These are phyloP conservation scores for Neogale vison DNA, from an alignment of 2,113 vertebrate genomes.

Conservation along the genomic window DNA sequence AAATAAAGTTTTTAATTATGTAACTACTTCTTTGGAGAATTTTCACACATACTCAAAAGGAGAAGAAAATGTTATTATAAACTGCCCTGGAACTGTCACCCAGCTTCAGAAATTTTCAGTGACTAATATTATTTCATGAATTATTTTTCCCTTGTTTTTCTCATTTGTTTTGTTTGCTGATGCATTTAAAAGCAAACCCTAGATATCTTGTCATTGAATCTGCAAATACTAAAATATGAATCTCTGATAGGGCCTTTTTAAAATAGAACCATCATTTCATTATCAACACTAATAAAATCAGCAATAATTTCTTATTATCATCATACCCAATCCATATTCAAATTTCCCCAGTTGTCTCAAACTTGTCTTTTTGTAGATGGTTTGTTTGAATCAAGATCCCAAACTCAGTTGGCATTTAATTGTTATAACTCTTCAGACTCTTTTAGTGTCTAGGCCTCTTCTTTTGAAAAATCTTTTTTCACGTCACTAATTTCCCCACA, in stretches of 20 bases:
- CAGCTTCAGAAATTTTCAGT: neutral
- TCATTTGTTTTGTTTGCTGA: neutral
- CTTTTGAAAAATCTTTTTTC: neutral
- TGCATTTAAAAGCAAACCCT: neutral
- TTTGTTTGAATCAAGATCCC: neutral
- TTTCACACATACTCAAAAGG: neutral
- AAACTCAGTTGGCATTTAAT: neutral
- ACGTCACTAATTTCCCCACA: neutral
- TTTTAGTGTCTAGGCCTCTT: neutral
- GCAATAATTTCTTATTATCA: neutral
- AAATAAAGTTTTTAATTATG: neutral
- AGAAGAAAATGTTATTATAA: neutral
- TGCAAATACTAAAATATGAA: neutral
- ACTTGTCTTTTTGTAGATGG: neutral
- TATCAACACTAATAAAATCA: conserved; percentile 1
- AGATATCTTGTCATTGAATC: neutral
- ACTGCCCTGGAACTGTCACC: neutral
- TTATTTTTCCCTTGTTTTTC: neutral
- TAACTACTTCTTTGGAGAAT: neutral
- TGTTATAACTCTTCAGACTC: neutral
- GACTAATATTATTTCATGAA: neutral
- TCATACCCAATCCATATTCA: neutral
- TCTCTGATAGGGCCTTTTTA: neutral
- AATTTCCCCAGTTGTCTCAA: neutral
- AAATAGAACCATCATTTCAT: neutral